Base-by-base conservation (phyloP, 2,113 vertebrate genomes). In the Anhinga anhinga region DNA sequence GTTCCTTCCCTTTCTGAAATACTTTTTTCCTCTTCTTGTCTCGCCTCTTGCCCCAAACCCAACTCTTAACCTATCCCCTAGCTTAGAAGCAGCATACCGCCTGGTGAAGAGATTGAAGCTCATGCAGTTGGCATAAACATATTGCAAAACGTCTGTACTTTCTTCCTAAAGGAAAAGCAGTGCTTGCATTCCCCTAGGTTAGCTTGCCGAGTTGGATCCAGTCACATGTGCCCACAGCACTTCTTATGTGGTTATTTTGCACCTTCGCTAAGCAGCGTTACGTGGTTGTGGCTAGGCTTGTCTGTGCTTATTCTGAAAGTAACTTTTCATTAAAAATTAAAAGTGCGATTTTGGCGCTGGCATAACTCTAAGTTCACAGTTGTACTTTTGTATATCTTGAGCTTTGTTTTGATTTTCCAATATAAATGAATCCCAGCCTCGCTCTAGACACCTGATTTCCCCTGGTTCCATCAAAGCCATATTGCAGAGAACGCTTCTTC, bases 221-320 rank as follows among this genome's bases (percentile, higher is more conserved):
- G 26, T 86, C 0, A 0, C 21, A 22, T 62, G 32, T 8, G 15
- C 69, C 36, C 2, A 5, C 77, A 77, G 4, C 8, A 17, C 19
- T 22, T 82, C 81, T 66, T 55, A n/a, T 0, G 0, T 45, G 38
- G 59, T 11, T 81, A n/a, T 76, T 88, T 69, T 72, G 40, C 44
- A 61, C 62, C n/a, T 85, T 85, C 0, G 0, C 59, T 40, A 36
- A 70, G 69, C 69, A 89, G 32, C 2, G 3, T 76, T 81, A 44
- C 0, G 0, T 78, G 45, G 55, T 45, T 78, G 83, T 62, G 81
- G 32, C 36, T 50, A n/a, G 29, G 74, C 67, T 83, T 27, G 30
- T 47, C 83, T 27, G 38, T 62, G 72, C 32, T 74, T 38, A 55
- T 81, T n/a, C 86, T 53, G 38, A 95, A 86, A 88, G 59, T 8